Percentiles rank a stretch among this genome's conserved stretches.
Evolutionary conservation across 2,113 vertebrate genomes (phyloP).

Genomic region (Proterorhinus semilunaris): DNA sequence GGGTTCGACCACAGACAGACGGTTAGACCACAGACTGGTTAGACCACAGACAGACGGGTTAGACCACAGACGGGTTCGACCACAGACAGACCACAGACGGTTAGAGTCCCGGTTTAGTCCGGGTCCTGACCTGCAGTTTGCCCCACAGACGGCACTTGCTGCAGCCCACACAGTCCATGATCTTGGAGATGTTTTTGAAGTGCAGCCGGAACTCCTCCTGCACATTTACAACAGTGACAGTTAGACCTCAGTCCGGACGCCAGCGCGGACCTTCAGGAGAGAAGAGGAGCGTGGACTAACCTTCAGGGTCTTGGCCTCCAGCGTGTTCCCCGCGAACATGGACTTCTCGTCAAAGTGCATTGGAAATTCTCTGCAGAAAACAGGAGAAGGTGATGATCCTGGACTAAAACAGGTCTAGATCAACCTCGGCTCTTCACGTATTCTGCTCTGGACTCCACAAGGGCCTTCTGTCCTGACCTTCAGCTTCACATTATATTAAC

Average conservation of each 20-base stretch:
- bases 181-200: constrained; percentile 96
- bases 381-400: not conserved
- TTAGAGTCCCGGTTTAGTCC: not conserved
- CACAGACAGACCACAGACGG: no score
- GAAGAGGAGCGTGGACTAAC: constrained; percentile 58
- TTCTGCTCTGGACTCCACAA: no score
- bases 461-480: constrained; percentile 77
- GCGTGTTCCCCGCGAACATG: constrained; percentile 94
- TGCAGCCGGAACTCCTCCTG: constrained; percentile 95
- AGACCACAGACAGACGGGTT: not conserved
- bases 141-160: constrained; percentile 97
- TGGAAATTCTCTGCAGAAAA: constrained; percentile 83
- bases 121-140: constrained; percentile 86
- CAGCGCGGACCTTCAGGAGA: no score
- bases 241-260: not conserved
- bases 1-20: not conserved
- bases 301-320: constrained; percentile 91
- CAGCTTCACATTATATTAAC: no score
- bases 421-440: no score
- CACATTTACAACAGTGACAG: not conserved
- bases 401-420: no score
- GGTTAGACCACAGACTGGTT: not conserved
- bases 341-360: constrained; percentile 99
- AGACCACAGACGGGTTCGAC: no score
- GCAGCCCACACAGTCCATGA: constrained; percentile 98